Percentiles rank a stretch among this genome's conserved stretches.
Conservation (phyloP, 1,140 invertebrate species). For the Hormaphis cornu region DNA sequence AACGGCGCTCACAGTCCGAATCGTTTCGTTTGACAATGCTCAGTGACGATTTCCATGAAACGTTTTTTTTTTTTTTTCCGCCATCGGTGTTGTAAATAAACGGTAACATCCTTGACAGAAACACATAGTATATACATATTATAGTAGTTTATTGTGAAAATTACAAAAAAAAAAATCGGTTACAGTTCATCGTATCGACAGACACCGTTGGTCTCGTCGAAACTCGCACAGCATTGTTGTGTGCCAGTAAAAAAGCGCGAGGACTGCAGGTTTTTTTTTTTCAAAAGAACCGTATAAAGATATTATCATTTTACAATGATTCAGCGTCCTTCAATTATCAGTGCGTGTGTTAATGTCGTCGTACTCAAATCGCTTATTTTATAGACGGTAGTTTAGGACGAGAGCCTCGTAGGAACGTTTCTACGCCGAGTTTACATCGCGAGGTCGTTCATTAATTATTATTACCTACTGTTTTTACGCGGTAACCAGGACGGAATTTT, state of each 20-base stretch:
- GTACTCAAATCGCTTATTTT: too few species aligned
- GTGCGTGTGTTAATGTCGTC: neutral
- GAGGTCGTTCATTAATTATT: too few species aligned
- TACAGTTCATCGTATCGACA: too few species aligned
- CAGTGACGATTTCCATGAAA: neutral
- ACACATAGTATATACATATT: neutral
- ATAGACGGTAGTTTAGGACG: too few species aligned
- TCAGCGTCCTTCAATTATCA: neutral
- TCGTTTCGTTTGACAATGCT: neutral
- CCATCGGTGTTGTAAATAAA: neutral
- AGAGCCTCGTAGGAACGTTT: too few species aligned
- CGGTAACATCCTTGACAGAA: neutral
- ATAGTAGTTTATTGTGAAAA: neutral
- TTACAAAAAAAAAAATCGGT: neutral
- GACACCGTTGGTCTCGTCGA: neutral
- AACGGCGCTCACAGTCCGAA: neutral
- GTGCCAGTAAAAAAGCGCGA: neutral
- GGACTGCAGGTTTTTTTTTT: conserved; percentile 7
- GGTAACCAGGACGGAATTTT: too few species aligned
- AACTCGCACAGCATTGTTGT: neutral
- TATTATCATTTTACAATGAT: too few species aligned
- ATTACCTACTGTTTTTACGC: too few species aligned
- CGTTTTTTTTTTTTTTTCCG: neutral
- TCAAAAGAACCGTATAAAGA: conserved; percentile 8
- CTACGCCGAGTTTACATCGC: too few species aligned